Percentiles rank a stretch among this genome's conserved stretches.
These are phyloP conservation scores for Elymnias hypermnestra DNA, from an alignment of 1,140 invertebrate genomes.

Conservation along the genomic window DNA sequence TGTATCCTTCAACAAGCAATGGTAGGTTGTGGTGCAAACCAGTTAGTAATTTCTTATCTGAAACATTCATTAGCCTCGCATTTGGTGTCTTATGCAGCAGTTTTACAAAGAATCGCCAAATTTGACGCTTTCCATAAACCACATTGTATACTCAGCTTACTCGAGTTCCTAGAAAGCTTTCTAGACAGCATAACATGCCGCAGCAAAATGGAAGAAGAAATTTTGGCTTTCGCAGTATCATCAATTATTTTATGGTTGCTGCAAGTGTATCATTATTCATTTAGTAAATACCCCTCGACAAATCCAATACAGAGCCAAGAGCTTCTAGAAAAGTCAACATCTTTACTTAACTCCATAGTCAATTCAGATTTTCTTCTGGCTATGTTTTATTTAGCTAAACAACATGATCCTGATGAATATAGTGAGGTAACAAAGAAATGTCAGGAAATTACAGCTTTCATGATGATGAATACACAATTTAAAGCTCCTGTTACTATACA, in stretches of 20 bases:
- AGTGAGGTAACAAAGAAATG: conserved; percentile 84
- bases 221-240: conserved; percentile 84
- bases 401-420: conserved; percentile 83
- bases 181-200: conserved; percentile 81
- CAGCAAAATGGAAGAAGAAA: conserved; percentile 88
- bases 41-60: conserved; percentile 92
- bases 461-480: conserved; percentile 77
- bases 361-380: conserved; percentile 86
- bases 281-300: conserved; percentile 70
- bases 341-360: conserved; percentile 82
- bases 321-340: conserved; percentile 82
- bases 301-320: conserved; percentile 76
- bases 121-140: conserved; percentile 93
- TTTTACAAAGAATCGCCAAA: conserved; percentile 91
- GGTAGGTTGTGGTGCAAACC: conserved; percentile 93
- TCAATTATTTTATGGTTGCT: conserved; percentile 88
- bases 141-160: conserved; percentile 89
- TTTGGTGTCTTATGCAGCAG: conserved; percentile 92
- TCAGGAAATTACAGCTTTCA: conserved; percentile 80
- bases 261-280: conserved; percentile 83
- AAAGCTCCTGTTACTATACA: conserved; percentile 77
- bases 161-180: conserved; percentile 91
- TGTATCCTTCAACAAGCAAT: conserved; percentile 95
- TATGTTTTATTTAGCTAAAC: conserved; percentile 89
- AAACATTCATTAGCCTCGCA: conserved; percentile 94